phyloP scores from a whole-genome alignment of 2,888 invertebrate species.

The Volucella inflata region DNA sequence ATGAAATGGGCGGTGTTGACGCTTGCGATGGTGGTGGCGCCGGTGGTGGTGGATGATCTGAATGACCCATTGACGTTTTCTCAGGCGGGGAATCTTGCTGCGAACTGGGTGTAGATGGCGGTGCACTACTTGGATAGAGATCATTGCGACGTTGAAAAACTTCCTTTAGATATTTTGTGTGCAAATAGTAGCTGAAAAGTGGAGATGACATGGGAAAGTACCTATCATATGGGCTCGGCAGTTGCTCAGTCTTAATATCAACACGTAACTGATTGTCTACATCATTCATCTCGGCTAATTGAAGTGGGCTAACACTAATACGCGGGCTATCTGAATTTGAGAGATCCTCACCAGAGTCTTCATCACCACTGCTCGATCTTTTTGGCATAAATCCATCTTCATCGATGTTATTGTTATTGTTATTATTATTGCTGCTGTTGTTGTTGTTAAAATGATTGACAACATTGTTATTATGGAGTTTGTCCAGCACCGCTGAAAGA shows the following conservation, averaged over 20 bases:
- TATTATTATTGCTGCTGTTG: constrained; percentile 83
- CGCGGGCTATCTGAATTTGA: constrained; percentile 80
- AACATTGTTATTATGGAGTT: constrained; percentile 85
- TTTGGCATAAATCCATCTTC: constrained; percentile 72
- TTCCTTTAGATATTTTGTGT: constrained; percentile 87
- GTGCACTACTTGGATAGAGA: constrained; percentile 84
- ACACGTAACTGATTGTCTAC: constrained; percentile 82
- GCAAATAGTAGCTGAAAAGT: constrained; percentile 86
- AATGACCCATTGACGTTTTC: constrained; percentile 77
- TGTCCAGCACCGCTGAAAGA: constrained; percentile 91
- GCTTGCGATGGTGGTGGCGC: constrained; percentile 56
- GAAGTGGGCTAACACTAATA: constrained; percentile 82
- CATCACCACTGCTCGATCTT: constrained; percentile 79
- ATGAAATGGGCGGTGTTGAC: constrained; percentile 72
- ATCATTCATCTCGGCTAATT: constrained; percentile 77
- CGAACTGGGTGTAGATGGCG: constrained; percentile 80
- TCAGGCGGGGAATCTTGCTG: constrained; percentile 80
- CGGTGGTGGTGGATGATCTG: constrained; percentile 76
- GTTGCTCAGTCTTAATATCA: constrained; percentile 83
- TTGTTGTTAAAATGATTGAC: constrained; percentile 83
- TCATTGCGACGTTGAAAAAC: constrained; percentile 86
- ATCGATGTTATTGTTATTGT: constrained; percentile 78
- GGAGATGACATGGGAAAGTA: constrained; percentile 84
- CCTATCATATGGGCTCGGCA: constrained; percentile 83
- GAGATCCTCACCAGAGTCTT: constrained; percentile 79